phyloP scores from a whole-genome alignment of 1,140 invertebrate species.

The Aphaenogaster ashmeadi region DNA sequence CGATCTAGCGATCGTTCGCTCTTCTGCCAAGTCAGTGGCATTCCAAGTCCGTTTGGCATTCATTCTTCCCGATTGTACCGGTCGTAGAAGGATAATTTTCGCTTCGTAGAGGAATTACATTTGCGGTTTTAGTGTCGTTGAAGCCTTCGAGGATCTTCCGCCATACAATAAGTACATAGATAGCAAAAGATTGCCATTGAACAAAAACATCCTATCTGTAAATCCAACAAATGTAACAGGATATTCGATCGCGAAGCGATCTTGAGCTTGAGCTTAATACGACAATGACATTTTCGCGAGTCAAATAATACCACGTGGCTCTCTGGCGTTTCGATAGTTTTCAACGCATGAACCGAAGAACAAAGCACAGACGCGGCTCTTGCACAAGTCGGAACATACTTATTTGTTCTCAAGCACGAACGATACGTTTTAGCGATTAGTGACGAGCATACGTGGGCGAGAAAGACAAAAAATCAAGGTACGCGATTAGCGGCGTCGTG shows the following conservation, averaged over 20 bases:
- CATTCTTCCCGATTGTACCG: slow-evolving; percentile 44
- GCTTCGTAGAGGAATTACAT: not conserved
- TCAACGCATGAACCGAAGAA: slow-evolving; percentile 16
- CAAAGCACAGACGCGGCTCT: not conserved
- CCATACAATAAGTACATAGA: not conserved
- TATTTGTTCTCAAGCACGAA: slow-evolving; percentile 41
- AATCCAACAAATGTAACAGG: not conserved
- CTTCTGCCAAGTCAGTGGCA: not conserved
- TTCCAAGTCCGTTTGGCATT: slow-evolving; percentile 42
- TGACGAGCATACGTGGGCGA: not conserved
- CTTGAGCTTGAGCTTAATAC: not conserved
- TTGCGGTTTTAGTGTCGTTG: slow-evolving; percentile 6
- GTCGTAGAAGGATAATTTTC: slow-evolving; percentile 56
- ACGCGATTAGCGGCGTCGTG: not conserved
- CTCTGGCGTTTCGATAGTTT: not conserved
- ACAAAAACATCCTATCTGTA: not conserved
- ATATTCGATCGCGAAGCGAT: not conserved
- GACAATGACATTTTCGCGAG: not conserved
- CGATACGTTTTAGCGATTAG: slow-evolving; percentile 8
- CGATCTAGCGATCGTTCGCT: slow-evolving; percentile 72
- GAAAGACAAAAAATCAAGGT: slow-evolving; percentile 13
- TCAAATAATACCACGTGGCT: no score
- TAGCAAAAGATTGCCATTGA: not conserved
- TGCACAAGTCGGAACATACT: not conserved
- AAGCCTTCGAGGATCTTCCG: not conserved